Evolutionary conservation across 2,797 vertebrate genomes (phyloP), one percentile per base, ranked within the genome.

Genomic region (Microctenopoma stevenorrisi): DNA sequence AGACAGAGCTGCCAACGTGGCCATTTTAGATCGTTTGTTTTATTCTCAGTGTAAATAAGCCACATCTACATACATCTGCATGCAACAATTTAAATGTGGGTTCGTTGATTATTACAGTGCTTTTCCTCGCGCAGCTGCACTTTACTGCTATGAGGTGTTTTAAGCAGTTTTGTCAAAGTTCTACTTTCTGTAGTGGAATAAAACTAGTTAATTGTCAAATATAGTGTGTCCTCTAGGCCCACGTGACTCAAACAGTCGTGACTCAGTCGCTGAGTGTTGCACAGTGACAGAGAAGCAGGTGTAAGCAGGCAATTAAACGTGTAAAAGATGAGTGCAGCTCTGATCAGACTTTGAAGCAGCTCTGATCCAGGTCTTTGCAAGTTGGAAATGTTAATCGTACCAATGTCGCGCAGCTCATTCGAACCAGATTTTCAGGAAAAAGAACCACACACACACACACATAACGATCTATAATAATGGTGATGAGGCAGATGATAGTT

Each of bases 401-500:
- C 14, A 12, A 33, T n/a, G 10, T 40, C 30, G 9, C 22, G 18
- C 25, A 37, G 43, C 37, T 35, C 57, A 38, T 37, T 35, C n/a
- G n/a, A 52, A 50, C n/a, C 49, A 8, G 67, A 33, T 33, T 26
- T 50, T 16, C 4, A 25, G 16, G n/a, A 60, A 11, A 38, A 1
- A 26, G 79, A 64, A 49, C 72, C 37, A 38, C 69, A 48, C 5
- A 33, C 5, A 40, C 30, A 37, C 57, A 13, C 48, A 0, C 26
- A 25, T 9, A 38, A 38, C 12, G 12, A 12, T 38, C 11, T 4
- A 30, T 3, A 14, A 51, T 4, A 38, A 35, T 55, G 72, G 76
- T 74, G 66, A 79, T 7, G 30, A 43, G 42, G 78, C 77, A 70
- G 71, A 81, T 79, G 65, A 72, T 6, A 16, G 48, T 63, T 1